phyloP scores from a whole-genome alignment of 2,797 vertebrate genomes.

The Mormyrops boulengeri region DNA sequence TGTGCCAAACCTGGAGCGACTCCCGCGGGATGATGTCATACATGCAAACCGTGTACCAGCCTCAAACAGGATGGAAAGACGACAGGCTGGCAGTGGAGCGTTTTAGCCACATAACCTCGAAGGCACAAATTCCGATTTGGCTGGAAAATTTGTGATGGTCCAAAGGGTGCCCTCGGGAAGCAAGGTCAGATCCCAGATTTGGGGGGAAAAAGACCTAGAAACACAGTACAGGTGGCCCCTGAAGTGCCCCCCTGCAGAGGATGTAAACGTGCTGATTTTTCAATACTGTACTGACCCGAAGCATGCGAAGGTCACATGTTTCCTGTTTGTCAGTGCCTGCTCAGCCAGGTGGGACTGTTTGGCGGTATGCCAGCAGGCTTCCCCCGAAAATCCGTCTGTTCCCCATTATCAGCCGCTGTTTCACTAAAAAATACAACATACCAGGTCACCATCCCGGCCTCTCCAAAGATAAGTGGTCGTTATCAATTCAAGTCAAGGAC shows the following conservation, averaged over 20 bases:
- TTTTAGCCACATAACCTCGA: not conserved
- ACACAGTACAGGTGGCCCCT: not conserved
- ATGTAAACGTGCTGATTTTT: not conserved
- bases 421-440: not conserved
- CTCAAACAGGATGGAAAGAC: conserved; percentile 31
- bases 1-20: conserved; percentile 50
- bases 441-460: conserved; percentile 3
- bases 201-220: not conserved
- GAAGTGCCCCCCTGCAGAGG: not conserved
- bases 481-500: not conserved
- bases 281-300: not conserved
- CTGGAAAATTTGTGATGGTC: not conserved
- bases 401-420: conserved; percentile 15
- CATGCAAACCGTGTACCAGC: conserved; percentile 64
- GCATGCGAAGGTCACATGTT: not conserved
- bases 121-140: not conserved
- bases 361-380: conserved; percentile 12
- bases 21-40: conserved; percentile 67
- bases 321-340: not conserved
- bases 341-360: not conserved
- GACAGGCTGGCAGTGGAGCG: not conserved
- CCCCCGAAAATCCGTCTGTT: conserved; percentile 36
- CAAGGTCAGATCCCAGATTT: not conserved
- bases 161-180: not conserved
- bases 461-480: conserved; percentile 21